Conservation (phyloP, 2,113 vertebrate species). For the Cyprinodon brontotheroides region DNA sequence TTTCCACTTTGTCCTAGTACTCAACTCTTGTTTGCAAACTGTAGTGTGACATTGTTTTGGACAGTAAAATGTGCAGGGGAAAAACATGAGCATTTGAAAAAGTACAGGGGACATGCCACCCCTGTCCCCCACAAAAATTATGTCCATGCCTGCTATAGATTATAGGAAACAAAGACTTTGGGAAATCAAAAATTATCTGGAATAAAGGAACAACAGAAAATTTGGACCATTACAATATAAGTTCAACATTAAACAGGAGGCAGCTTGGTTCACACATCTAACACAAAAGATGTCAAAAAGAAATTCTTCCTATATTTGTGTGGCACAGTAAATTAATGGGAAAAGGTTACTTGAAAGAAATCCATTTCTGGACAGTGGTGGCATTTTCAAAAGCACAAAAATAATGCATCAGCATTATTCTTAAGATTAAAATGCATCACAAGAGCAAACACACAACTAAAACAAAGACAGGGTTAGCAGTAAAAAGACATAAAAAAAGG, state of each 20-base stretch:
- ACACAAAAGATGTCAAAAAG: neutral
- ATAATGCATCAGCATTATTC: neutral
- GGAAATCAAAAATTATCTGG: too few species aligned
- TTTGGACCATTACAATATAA: neutral
- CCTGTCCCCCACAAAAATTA: too few species aligned
- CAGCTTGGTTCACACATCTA: constrained; percentile 4
- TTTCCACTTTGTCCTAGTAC: too few species aligned
- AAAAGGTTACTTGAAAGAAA: neutral
- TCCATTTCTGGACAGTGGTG: neutral
- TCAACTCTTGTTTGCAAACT: too few species aligned
- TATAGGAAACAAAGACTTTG: neutral
- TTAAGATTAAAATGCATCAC: neutral
- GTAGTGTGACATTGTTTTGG: too few species aligned
- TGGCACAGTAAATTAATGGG: neutral
- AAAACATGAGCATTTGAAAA: too few species aligned
- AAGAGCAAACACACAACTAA: constrained; percentile 6
- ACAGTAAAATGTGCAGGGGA: too few species aligned
- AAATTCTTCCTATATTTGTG: neutral
- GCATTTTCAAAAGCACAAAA: neutral
- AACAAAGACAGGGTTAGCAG: constrained; percentile 7
- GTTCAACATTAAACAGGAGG: constrained; percentile 3
- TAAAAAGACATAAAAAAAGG: constrained; percentile 3
- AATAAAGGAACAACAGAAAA: constrained; percentile 8
- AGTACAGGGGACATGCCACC: too few species aligned
- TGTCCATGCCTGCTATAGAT: constrained; percentile 11